Conservation (phyloP, 2,797 vertebrate species). For the Gambusia yucatana region DNA sequence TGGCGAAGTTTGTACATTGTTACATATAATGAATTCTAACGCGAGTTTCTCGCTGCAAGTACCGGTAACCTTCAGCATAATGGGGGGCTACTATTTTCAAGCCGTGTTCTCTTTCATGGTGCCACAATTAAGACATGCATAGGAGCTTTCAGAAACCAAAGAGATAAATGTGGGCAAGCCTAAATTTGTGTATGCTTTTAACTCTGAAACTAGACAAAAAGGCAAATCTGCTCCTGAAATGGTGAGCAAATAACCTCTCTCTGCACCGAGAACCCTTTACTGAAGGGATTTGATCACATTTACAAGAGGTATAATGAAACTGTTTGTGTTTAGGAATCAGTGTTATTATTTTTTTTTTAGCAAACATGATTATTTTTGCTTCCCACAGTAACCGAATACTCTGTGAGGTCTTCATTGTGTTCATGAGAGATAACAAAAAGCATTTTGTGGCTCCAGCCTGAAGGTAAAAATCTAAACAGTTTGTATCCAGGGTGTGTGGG, state of each 20-base stretch:
- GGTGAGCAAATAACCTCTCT: background rate
- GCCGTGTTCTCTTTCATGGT: too few relatives aligned
- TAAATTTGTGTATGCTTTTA: background rate
- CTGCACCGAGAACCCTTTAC: background rate
- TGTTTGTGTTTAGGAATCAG: background rate
- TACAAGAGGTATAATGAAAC: background rate
- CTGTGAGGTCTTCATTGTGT: background rate
- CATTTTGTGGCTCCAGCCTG: background rate
- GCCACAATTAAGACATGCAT: background rate
- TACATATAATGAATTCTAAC: too few relatives aligned
- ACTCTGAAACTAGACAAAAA: background rate
- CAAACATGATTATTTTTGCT: background rate
- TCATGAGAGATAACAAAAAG: background rate
- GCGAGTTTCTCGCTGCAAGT: too few relatives aligned
- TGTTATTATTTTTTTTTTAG: background rate
- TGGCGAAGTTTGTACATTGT: too few relatives aligned
- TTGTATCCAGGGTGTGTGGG: background rate
- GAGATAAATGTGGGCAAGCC: background rate
- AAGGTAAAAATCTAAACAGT: background rate
- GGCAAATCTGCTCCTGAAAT: background rate
- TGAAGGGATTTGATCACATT: background rate
- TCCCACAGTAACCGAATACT: background rate
- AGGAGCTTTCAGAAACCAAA: background rate
- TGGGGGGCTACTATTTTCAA: too few relatives aligned
- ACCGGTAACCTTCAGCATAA: too few relatives aligned